Base-by-base conservation (phyloP, 2,113 vertebrate genomes). In the Gyps fulvus region DNA sequence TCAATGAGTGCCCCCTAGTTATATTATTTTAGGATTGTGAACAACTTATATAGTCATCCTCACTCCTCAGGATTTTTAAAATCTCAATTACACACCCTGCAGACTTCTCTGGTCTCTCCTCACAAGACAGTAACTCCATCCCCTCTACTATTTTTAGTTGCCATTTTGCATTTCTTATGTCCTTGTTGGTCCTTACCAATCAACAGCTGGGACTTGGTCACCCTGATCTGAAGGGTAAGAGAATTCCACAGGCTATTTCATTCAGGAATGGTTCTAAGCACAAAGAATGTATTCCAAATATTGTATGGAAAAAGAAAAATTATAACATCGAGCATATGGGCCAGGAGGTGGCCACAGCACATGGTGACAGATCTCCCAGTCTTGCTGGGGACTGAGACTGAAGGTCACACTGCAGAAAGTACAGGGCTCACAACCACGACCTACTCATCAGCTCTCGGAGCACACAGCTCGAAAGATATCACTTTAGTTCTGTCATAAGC, bases 391-490 rank as follows among this genome's bases (percentile, higher is more conserved):
- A 63, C 20, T 62, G 83, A 81, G 19, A 17, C 17, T 61, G 26
- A 52, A 85, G 17, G 19, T 11, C 13, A 9, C 26, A 14, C 12
- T n/a, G 49, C 6, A 50, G 43, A 76, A 89, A 70, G 22, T 1
- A 22, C 15, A 21, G 11, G 16, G 38, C 12, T 66, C 26, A 25
- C 6, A 59, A 7, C 4, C 25, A 61, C 1, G 0, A 25, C 7
- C 38, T 81, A 54, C 6, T 43, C 29, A 77, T 65, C 47, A 77
- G 13, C 29, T 61, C 38, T 77, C 4, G 5, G 43, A 89, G 16
- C 6, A 43, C 21, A 29, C 9, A 22, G 43, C 61, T 26, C 47
- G 16, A 43, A 91, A 61, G 43, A 18, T 9, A 61, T 3, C 20
- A 11, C 10, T 45, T 45, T 81, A 13, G 26, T 38, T 26, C 13